phyloP scores from a whole-genome alignment of 2,113 vertebrate species.

The Trematocara marginatum region DNA sequence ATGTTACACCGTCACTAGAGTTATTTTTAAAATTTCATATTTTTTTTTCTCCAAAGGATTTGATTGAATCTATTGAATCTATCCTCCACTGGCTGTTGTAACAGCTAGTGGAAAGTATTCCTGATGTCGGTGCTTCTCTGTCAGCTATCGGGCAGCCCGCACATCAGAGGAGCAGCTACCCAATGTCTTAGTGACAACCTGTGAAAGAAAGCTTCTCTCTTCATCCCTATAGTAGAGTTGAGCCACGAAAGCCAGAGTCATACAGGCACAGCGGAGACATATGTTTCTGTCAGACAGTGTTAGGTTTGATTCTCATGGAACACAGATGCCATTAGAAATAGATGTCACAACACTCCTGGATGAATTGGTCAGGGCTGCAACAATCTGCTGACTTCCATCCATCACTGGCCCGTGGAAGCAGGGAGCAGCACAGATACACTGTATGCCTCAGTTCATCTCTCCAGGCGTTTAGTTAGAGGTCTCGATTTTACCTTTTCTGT shows the following conservation, averaged over 20 bases:
- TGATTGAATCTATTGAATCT: neutral
- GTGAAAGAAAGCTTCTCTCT: conserved; percentile 1
- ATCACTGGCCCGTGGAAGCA: conserved; percentile 45
- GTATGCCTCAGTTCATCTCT: conserved; percentile 13
- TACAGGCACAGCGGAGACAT: conserved; percentile 46
- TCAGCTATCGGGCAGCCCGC: neutral
- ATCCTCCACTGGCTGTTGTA: neutral
- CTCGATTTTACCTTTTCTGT: conserved; percentile 4
- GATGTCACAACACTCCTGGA: conserved; percentile 63
- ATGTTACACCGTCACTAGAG: accelerated
- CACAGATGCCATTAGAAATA: conserved; percentile 60
- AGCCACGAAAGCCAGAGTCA: conserved; percentile 11
- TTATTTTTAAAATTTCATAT: neutral
- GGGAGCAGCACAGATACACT: conserved; percentile 11
- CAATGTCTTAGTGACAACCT: neutral
- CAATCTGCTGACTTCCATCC: conserved; percentile 68
- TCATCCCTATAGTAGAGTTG: neutral
- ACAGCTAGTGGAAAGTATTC: neutral
- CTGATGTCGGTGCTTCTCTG: neutral
- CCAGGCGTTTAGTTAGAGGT: neutral
- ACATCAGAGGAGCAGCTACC: neutral
- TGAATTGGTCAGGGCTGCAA: conserved; percentile 55
- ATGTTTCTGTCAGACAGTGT: conserved; percentile 60
- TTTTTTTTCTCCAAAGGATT: neutral
- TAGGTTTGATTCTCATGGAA: conserved; percentile 46